Evolutionary conservation across 2,888 invertebrate species (phyloP).

Genomic region (Arctia plantaginis): DNA sequence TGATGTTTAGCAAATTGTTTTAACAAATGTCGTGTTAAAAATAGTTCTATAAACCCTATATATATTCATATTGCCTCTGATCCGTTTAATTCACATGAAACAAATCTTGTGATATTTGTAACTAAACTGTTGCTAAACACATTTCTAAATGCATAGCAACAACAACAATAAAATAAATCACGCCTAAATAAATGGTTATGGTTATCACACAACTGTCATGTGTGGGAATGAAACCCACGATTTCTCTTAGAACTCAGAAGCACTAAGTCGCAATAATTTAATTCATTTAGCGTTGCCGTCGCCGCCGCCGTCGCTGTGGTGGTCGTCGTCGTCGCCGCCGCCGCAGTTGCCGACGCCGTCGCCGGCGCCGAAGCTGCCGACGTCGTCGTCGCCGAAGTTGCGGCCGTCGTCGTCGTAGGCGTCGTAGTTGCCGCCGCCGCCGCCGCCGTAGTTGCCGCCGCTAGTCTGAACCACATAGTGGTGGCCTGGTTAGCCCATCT

Average conservation of each 20-base stretch:
- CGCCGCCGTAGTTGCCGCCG: constrained; percentile 8
- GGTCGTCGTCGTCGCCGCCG: constrained; percentile 48
- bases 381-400: constrained; percentile 48
- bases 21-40: too few relatives aligned
- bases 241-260: background rate
- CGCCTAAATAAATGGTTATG: too few relatives aligned
- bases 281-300: constrained; percentile 30
- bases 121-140: too few relatives aligned
- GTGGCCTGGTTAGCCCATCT: background rate
- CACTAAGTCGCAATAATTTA: background rate
- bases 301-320: constrained; percentile 40
- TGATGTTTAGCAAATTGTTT: too few relatives aligned
- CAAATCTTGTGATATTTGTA: too few relatives aligned
- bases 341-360: constrained; percentile 48
- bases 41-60: too few relatives aligned
- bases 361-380: constrained; percentile 51
- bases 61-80: too few relatives aligned
- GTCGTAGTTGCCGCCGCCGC: constrained; percentile 37
- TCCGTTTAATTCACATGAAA: too few relatives aligned
- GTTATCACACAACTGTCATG: background rate
- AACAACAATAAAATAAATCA: too few relatives aligned
- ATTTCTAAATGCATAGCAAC: too few relatives aligned
- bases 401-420: constrained; percentile 44
- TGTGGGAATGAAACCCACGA: background rate
- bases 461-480: background rate